These are phyloP conservation scores for Hirtodrosophila alboralis DNA, from an alignment of 2,888 invertebrate species.

Conservation along the genomic window DNA sequence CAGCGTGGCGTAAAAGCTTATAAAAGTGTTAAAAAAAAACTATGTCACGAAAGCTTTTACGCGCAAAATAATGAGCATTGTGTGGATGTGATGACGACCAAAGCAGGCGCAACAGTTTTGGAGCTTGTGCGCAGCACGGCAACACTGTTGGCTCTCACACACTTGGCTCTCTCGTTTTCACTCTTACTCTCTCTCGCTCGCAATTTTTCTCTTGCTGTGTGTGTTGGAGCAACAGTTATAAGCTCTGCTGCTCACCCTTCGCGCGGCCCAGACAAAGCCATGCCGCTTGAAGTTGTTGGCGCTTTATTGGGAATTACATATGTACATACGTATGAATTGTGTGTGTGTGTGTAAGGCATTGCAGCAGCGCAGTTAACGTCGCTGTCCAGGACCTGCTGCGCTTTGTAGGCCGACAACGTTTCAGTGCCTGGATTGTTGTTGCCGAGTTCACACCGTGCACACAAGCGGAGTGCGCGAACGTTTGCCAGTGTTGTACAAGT, in stretches of 20 bases:
- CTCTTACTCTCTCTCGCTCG: background rate
- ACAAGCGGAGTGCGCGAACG: constrained; percentile 50
- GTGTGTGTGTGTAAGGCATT: constrained; percentile 46
- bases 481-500: constrained; percentile 38
- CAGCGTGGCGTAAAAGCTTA: constrained; percentile 67
- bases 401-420: constrained; percentile 39
- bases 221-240: constrained; percentile 68
- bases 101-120: constrained; percentile 67
- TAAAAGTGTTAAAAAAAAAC: constrained; percentile 47
- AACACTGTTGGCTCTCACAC: constrained; percentile 54
- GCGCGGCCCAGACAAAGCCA: constrained; percentile 65
- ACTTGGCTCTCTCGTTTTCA: no score
- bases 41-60: constrained; percentile 71
- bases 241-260: constrained; percentile 50
- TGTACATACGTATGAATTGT: constrained; percentile 31
- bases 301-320: constrained; percentile 5
- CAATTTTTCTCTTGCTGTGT: constrained; percentile 2
- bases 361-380: constrained; percentile 30
- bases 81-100: constrained; percentile 20
- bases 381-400: constrained; percentile 60
- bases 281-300: constrained; percentile 49
- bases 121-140: constrained; percentile 54
- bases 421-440: constrained; percentile 84
- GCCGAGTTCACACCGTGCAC: constrained; percentile 77
- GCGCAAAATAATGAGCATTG: constrained; percentile 52